Conservation (phyloP, 2,797 vertebrate species). For the Cuculus canorus region DNA sequence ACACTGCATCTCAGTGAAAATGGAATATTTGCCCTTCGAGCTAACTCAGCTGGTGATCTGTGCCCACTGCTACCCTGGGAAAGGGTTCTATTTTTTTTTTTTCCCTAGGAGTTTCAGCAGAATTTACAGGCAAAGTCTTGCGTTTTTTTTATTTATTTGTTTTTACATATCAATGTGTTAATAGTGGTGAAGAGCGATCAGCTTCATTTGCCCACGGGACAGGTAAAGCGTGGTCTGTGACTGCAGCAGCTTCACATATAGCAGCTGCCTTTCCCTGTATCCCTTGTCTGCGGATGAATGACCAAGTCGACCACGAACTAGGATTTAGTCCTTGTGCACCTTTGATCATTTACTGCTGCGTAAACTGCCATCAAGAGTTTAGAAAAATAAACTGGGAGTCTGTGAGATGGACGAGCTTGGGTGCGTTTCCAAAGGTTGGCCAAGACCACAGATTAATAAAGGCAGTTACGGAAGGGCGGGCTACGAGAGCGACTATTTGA, state of each 20-base stretch:
- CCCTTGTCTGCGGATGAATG: neutral
- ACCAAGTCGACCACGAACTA: neutral
- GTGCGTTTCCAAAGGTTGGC: neutral
- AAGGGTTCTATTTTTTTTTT: constrained; percentile 1
- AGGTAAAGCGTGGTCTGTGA: neutral
- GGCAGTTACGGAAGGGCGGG: neutral
- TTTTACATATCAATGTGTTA: neutral
- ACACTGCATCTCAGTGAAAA: constrained; percentile 21
- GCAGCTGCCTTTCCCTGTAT: neutral
- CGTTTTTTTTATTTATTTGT: neutral
- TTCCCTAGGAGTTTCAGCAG: neutral
- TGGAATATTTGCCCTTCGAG: constrained; percentile 45
- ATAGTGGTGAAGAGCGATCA: neutral
- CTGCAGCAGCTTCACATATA: neutral
- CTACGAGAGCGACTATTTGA: neutral
- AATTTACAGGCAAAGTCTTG: neutral
- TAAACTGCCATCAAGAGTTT: neutral
- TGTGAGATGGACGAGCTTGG: neutral
- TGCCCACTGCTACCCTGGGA: neutral
- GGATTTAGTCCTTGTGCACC: neutral
- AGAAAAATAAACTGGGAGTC: neutral
- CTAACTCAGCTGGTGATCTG: constrained; percentile 15
- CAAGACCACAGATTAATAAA: neutral
- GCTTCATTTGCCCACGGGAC: neutral
- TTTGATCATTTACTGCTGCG: neutral